Base-by-base conservation (phyloP, 2,113 vertebrate genomes). In the Tetraodon nigroviridis region DNA sequence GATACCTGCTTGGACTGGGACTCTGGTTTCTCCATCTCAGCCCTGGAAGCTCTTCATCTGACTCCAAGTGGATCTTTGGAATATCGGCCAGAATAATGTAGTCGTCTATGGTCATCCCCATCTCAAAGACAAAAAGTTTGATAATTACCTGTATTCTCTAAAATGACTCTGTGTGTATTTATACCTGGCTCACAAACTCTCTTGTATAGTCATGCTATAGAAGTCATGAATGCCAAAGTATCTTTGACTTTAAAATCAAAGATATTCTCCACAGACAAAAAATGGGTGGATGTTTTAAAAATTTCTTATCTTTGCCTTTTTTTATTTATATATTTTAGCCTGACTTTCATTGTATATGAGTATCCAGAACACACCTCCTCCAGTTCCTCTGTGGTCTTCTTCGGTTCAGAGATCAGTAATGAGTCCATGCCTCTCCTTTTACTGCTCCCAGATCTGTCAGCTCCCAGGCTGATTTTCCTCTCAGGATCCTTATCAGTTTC, bases 11-110 rank as follows among this genome's bases (percentile, higher is more conserved):
- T 0, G 97, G 95, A 77, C 96, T 98, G 56, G 88, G 92, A 10
- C 87, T 94, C 68, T 92, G 93, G 55, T 89, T 86, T 61, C 89
- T 84, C 81, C 84, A 65, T 81, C 81, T 84, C 51, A 84, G 41
- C 22, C 51, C 15, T 60, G 82, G 52, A 58, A 86, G 32, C 13
- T 93, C 88, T 58, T 81, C 85, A 41, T 92, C 92, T 14, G 80
- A 47, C n/a, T 95, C 90, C 76, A 93, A 81, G 65, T 88, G 92
- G 63, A 93, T 82, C 22, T 85, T 92, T 48, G 96, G 96, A 78
- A 99, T 90, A 65, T 94, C 89, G 0, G 97, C 97, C 84, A 98
- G 82, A 57, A 92, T 6, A 0, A 93, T 90, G 77, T 98, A 99
- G 72, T 97, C 91, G n/a, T 94, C 92, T 52, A 92, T 89, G 60